Percentiles rank a stretch among this genome's conserved stretches.
These are phyloP conservation scores for Thalassaphorura encarpata DNA, from an alignment of 1,140 invertebrate genomes.

Conservation along the genomic window DNA sequence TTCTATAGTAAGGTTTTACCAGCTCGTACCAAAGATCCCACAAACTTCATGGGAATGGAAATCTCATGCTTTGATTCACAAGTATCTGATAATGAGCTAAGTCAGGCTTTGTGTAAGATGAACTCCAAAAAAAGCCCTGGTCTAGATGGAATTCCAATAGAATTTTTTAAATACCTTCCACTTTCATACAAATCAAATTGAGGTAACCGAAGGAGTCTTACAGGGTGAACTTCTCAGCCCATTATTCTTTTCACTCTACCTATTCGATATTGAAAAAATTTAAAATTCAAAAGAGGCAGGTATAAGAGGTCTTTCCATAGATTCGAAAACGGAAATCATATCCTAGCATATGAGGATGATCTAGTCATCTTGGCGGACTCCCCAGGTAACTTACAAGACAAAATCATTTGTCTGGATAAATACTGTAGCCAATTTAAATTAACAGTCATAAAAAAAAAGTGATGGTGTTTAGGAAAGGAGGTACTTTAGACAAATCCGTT, in stretches of 20 bases:
- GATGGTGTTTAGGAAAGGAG: neutral
- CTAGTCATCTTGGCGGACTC: neutral
- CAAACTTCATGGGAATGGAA: no score
- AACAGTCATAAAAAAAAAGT: neutral
- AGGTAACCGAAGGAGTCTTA: no score
- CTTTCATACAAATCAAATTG: no score
- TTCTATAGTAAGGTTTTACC: no score
- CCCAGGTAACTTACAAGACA: neutral
- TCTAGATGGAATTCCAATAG: no score
- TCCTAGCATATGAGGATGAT: neutral
- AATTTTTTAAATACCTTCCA: no score
- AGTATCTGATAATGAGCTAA: no score
- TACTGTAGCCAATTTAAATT: conserved; percentile 2
- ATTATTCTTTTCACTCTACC: neutral
- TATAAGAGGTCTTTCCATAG: neutral
- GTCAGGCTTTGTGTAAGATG: no score
- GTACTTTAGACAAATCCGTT: neutral
- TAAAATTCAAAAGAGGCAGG: neutral
- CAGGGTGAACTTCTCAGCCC: no score
- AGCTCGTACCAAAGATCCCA: no score
- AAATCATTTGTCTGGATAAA: conserved; percentile 25
- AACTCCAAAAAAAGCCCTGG: no score
- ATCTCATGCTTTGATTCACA: no score
- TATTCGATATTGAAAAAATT: neutral
- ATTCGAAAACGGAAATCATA: neutral